These are phyloP conservation scores for Python bivittatus DNA, from an alignment of 2,113 vertebrate genomes.

Conservation along the genomic window DNA sequence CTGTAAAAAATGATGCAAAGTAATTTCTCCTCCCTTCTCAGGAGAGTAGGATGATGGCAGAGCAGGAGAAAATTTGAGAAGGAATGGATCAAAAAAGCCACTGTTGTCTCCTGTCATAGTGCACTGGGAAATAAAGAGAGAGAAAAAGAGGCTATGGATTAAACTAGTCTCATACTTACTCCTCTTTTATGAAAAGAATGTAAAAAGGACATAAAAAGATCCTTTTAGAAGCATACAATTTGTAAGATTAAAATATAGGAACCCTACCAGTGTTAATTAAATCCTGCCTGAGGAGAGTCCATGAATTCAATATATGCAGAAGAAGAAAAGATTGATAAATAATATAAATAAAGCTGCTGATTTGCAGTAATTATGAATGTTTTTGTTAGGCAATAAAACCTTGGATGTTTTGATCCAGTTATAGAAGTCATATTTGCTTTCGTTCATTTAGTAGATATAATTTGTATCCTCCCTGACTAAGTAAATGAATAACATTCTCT, in stretches of 20 bases:
- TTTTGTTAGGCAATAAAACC: background rate
- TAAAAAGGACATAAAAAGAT: background rate
- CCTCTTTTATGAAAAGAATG: background rate
- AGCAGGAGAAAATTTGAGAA: background rate
- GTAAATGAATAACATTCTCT: background rate
- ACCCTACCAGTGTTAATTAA: background rate
- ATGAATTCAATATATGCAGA: background rate
- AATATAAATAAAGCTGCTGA: conserved; percentile 16
- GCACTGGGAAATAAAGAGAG: background rate
- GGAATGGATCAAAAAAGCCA: background rate
- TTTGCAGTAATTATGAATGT: background rate
- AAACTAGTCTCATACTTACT: background rate
- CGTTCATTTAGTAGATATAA: background rate
- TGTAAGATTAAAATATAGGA: background rate
- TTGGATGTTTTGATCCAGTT: background rate
- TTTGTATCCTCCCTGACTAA: background rate
- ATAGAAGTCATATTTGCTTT: background rate
- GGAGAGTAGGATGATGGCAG: background rate
- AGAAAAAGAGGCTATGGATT: background rate
- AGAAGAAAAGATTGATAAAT: background rate
- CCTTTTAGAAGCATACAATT: background rate
- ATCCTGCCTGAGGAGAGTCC: background rate
- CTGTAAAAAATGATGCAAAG: background rate
- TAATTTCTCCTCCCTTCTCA: background rate
- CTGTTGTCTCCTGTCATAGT: background rate